Percentiles rank a stretch among this genome's conserved stretches.
Evolutionary conservation across 2,797 vertebrate species (phyloP).

Genomic region (Chrysocyon brachyurus): DNA sequence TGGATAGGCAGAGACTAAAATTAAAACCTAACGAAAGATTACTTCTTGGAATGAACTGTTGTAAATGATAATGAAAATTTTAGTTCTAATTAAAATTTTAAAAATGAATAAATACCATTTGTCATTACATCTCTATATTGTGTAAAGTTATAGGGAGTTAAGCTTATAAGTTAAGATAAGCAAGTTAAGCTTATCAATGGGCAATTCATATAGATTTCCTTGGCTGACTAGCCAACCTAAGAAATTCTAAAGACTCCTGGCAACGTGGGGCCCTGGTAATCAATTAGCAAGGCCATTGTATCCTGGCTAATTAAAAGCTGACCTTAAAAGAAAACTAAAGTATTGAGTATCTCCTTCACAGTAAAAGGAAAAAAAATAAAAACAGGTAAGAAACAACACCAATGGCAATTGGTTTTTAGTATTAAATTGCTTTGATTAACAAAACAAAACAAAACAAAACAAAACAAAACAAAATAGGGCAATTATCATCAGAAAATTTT

Average conservation of each 20-base stretch:
- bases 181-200: neutral
- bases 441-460: too few relatives aligned
- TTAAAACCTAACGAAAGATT: neutral
- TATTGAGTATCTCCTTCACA: neutral
- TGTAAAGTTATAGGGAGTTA: neutral
- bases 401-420: neutral
- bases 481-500: neutral
- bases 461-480: neutral
- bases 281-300: neutral
- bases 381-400: neutral
- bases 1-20: neutral
- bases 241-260: neutral
- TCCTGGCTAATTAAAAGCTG: neutral
- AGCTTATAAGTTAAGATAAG: too few relatives aligned
- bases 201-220: neutral
- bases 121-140: neutral
- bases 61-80: neutral
- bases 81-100: neutral
- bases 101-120: neutral
- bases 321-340: neutral
- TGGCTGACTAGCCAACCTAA: neutral
- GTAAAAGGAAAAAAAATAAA: neutral
- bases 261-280: neutral
- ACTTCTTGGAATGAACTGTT: neutral
- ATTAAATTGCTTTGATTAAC: constrained; percentile 31